These are phyloP conservation scores for Microchirus variegatus DNA, from an alignment of 2,797 vertebrate genomes.

Conservation along the genomic window DNA sequence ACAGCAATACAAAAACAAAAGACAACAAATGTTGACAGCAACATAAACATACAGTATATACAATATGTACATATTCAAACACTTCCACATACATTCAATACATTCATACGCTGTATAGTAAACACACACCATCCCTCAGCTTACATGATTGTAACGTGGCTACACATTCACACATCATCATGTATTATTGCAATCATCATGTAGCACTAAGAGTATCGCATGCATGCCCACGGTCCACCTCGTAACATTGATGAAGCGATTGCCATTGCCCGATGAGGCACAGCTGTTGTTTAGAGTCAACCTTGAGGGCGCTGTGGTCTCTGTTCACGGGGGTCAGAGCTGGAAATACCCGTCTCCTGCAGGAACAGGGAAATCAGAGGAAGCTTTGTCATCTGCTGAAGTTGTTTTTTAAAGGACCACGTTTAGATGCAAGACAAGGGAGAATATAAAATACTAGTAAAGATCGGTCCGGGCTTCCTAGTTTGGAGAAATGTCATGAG, in stretches of 20 bases:
- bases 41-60: too few relatives aligned
- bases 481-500: too few relatives aligned
- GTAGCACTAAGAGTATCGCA: too few relatives aligned
- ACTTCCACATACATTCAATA: too few relatives aligned
- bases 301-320: slow-evolving; percentile 31
- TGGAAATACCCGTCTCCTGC: slow-evolving; percentile 83
- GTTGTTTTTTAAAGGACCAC: slow-evolving; percentile 55
- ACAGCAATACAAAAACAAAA: too few relatives aligned
- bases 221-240: slow-evolving; percentile 12
- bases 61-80: too few relatives aligned
- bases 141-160: not conserved
- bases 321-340: slow-evolving; percentile 67
- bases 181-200: too few relatives aligned
- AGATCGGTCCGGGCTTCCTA: not conserved
- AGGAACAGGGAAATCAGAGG: slow-evolving; percentile 81
- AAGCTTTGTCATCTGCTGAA: slow-evolving; percentile 74
- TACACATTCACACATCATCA: slow-evolving; percentile 1
- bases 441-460: slow-evolving; percentile 45
- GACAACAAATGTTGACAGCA: too few relatives aligned
- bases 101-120: too few relatives aligned
- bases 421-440: slow-evolving; percentile 66
- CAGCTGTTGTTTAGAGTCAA: slow-evolving; percentile 61
- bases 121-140: too few relatives aligned
- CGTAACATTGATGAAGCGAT: slow-evolving; percentile 32
- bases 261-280: slow-evolving; percentile 38